Base-by-base conservation (phyloP, 2,888 invertebrate genomes). In the Trichopria drosophilae region DNA sequence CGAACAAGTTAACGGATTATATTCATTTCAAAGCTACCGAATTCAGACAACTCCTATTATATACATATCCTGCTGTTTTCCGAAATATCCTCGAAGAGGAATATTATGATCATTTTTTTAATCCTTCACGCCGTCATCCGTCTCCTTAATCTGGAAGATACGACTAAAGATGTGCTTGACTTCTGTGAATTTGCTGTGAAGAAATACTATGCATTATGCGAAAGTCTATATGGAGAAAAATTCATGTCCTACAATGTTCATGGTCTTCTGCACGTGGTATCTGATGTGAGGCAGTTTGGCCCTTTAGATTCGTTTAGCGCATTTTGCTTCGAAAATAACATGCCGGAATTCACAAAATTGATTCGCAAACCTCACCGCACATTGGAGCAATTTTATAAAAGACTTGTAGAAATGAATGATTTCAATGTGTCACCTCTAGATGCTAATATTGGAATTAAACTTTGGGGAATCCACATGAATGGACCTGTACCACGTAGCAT, bases 81-180 rank as follows among this genome's bases (percentile, higher is more conserved):
- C 40, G 35, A 15, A 12, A 35, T 12, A 10, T 48, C 19, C 6
- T 41, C 16, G n/a, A n/a, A n/a, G n/a, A n/a, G n/a, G n/a, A n/a
- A n/a, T n/a, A n/a, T n/a, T n/a, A n/a, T n/a, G n/a, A 24, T 12
- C 10, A 10, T 61, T 42, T 64, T 62, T 42, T 28, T 61, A 10
- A 6, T 51, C 10, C 36, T 63, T 7, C 54, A 58, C 32, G 24
- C 34, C 31, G 57, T 54, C n/a, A 51, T 62, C n/a, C 46, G 49
- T 29, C 51, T 63, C 29, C 48, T 62, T 24, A 12, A 23, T 26
- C 41, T 28, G 20, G 24, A 23, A 23, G 19, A 13, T 10, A 6
- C 19, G 3, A 15, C 12, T 9, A 23, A 15, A 4, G 37, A 37
- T 24, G 5, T 12, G 6, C 6, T 6, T 2, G 15, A 12, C 26